A percentile compares a stretch with the other conserved stretches of the same genome.
Evolutionary conservation across 2,888 invertebrate genomes (phyloP).

Genomic region (Megalurothrips usitatus): DNA sequence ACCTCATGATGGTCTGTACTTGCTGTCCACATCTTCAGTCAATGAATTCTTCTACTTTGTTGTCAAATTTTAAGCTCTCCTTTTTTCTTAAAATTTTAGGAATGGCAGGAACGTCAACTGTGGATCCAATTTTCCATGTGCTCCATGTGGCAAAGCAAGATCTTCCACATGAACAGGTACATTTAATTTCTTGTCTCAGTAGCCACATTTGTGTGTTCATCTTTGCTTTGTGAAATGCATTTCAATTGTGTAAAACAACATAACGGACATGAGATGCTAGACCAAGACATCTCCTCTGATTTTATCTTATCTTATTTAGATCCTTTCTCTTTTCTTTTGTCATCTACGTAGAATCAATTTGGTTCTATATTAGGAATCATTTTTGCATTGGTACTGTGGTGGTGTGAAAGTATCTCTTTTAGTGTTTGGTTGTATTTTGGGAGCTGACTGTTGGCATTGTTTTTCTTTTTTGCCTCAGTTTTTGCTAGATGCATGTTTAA

Average conservation of each 20-base stretch:
- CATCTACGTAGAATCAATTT: too few relatives aligned
- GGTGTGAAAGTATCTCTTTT: background rate
- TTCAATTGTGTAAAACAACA: background rate
- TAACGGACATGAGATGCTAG: too few relatives aligned
- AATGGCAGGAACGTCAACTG: background rate
- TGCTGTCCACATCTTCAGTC: constrained; percentile 4
- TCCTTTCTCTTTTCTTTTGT: too few relatives aligned
- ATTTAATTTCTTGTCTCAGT: background rate
- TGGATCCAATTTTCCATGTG: background rate
- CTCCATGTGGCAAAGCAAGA: background rate
- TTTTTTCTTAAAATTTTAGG: too few relatives aligned
- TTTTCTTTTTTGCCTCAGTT: background rate
- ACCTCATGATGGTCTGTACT: background rate
- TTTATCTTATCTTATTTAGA: background rate
- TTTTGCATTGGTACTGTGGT: constrained; percentile 14
- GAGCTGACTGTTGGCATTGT: background rate
- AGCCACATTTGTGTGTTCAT: background rate
- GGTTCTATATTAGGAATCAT: background rate
- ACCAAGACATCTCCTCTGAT: too few relatives aligned
- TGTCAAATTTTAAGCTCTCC: too few relatives aligned
- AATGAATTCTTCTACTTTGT: too few relatives aligned
- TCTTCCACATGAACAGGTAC: background rate
- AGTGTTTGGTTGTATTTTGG: constrained; percentile 25
- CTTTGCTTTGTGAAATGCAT: background rate
- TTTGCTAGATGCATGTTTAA: constrained; percentile 23